Percentiles rank a stretch among this genome's conserved stretches.
Evolutionary conservation across 2,113 vertebrate species (phyloP).

Genomic region (Hippolais icterina): DNA sequence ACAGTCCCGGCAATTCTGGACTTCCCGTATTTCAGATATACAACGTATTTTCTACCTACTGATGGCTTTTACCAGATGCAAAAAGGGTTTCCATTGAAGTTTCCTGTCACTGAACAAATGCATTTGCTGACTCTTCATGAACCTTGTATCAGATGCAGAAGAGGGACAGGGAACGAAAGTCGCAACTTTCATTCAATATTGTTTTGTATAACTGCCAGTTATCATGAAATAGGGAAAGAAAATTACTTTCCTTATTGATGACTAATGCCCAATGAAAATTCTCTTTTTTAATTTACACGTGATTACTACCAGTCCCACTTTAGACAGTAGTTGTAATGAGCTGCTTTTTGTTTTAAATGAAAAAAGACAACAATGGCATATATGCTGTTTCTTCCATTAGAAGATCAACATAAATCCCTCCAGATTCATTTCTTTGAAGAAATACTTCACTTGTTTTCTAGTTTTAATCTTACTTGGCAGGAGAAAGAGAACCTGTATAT

Average conservation of each 20-base stretch:
- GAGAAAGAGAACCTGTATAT: not conserved
- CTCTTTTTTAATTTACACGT: not conserved
- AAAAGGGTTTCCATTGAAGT: not conserved
- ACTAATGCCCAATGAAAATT: not conserved
- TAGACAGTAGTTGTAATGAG: not conserved
- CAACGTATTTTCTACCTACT: not conserved
- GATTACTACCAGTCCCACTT: not conserved
- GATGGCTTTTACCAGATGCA: not conserved
- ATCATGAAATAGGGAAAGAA: not conserved
- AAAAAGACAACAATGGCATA: not conserved
- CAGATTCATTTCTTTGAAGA: not conserved
- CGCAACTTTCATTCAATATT: not conserved
- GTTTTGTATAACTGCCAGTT: not conserved
- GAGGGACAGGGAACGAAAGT: not conserved
- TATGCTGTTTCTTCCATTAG: not conserved
- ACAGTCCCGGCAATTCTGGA: not conserved
- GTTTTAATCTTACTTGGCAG: not conserved
- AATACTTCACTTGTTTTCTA: not conserved
- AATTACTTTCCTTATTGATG: not conserved
- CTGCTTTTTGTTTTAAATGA: not conserved
- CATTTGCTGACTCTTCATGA: not conserved
- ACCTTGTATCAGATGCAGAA: not conserved
- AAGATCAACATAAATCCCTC: not conserved
- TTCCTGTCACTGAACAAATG: not conserved
- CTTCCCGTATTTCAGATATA: not conserved